Conservation (phyloP, 2,888 invertebrate genomes). For the Andrena marginata region DNA sequence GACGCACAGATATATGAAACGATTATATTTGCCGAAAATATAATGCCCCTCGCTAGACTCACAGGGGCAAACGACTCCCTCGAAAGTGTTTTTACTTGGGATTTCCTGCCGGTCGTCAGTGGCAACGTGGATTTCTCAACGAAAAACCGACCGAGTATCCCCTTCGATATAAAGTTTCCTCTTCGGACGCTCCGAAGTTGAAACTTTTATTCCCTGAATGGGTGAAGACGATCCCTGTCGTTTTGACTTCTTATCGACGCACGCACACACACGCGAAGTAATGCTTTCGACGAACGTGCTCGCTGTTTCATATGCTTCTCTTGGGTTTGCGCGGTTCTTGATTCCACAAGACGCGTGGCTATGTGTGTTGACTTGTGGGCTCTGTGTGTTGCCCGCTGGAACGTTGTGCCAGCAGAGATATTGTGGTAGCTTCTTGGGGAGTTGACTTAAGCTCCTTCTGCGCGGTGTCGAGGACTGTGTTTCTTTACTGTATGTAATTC, state of each 20-base stretch:
- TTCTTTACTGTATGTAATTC: no score
- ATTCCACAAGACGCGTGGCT: background rate
- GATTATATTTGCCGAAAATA: slow-evolving; percentile 50
- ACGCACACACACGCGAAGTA: background rate
- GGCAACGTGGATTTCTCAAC: slow-evolving; percentile 8
- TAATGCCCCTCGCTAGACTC: slow-evolving; percentile 34
- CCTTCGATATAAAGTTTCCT: slow-evolving; percentile 2
- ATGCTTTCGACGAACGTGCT: background rate
- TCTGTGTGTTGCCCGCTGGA: background rate
- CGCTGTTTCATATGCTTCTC: background rate
- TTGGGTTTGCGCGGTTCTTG: background rate
- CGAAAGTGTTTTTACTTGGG: slow-evolving; percentile 25
- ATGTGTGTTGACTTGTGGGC: background rate
- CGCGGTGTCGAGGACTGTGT: no score
- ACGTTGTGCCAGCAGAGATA: no score
- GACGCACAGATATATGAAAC: slow-evolving; percentile 42
- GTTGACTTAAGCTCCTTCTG: no score
- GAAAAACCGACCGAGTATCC: background rate
- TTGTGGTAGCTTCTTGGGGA: no score
- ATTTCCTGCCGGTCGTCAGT: slow-evolving; percentile 1
- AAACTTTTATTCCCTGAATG: background rate
- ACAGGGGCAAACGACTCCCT: background rate
- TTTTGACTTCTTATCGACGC: background rate
- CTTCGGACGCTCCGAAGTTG: background rate
- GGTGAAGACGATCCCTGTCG: background rate